Base-by-base conservation (phyloP, 2,888 invertebrate species). In the Euspilapteryx auroguttella region DNA sequence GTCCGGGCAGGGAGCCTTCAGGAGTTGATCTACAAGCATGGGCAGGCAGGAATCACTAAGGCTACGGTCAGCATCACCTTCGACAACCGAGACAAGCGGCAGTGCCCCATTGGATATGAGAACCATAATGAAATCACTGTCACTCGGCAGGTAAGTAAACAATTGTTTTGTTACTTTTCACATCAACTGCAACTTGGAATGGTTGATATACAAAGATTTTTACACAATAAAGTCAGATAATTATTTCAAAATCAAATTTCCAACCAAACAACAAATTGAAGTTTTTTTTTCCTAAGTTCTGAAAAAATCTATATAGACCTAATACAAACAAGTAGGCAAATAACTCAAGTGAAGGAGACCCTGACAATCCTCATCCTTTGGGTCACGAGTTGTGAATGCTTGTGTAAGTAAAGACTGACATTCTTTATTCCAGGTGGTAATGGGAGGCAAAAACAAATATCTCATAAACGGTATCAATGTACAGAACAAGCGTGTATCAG, bases 11-110 rank as follows among this genome's bases (percentile, higher is more conserved):
- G 84, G 17, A 90, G 86, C 37, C 69, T 98, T 14, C 94, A 94
- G 63, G 99, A 99, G 50, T 73, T 99, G 34, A 94, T 99, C n/a
- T 98, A 92, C 64, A 98, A 98, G 65, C 88, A 89, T 64, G 99
- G 99, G 0, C 96, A 97, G 55, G 94, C 94, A 1, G 98, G 97
- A 2, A 81, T 99, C 28, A 94, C 88, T 5, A 94, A 94, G 61
- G 98, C 98, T 0, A 90, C 90, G 2, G 99, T 99, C 14, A 92
- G 95, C 32, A 87, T 99, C 39, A 87, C 87, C 2, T 99, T 99
- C 63, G 96, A 99, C 55, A 99, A 99, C 57, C 75, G 79, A 9
- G 87, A 96, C 55, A 81, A 81, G 33, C 69, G 59, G 4, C 86
- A 90, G 42, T 87, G 89, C 38, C 98, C 98, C 1, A 79, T 92